Evolutionary conservation across 2,113 vertebrate genomes (phyloP).

Genomic region (Kryptolebias marmoratus): DNA sequence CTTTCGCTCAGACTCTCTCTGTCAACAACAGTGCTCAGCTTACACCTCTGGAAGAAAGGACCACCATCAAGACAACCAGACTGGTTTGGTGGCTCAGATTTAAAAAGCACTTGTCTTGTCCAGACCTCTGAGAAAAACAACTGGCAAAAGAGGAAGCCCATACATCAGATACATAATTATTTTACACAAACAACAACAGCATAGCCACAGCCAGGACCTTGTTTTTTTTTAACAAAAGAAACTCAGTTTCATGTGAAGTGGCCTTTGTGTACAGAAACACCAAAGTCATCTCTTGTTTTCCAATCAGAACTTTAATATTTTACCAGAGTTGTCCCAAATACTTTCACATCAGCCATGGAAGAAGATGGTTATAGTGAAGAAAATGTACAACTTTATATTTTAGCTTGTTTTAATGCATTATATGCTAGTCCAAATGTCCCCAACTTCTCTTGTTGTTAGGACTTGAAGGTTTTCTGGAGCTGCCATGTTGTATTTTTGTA

Average conservation of each 20-base stretch:
- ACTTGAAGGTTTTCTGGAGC: no score
- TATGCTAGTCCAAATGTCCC: no score
- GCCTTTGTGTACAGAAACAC: slow-evolving; percentile 21
- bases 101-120: slow-evolving; percentile 40
- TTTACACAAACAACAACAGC: slow-evolving; percentile 19
- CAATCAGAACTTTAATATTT: no score
- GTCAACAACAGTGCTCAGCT: slow-evolving; percentile 31
- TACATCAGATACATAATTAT: slow-evolving; percentile 26
- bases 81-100: slow-evolving; percentile 38
- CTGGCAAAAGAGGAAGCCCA: slow-evolving; percentile 19
- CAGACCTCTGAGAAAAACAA: slow-evolving; percentile 61
- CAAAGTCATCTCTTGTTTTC: neutral
- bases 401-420: no score
- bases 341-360: no score
- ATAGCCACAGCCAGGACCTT: neutral
- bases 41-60: slow-evolving; percentile 25
- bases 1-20: slow-evolving; percentile 16
- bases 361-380: no score
- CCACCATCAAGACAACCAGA: neutral
- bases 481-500: no score
- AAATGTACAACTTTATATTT: no score
- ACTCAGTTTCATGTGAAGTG: slow-evolving; percentile 42
- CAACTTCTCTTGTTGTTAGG: no score
- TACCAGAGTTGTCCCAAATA: no score
- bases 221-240: slow-evolving; percentile 42